Conservation (phyloP, 2,113 vertebrate species). For the Archilochus colubris region DNA sequence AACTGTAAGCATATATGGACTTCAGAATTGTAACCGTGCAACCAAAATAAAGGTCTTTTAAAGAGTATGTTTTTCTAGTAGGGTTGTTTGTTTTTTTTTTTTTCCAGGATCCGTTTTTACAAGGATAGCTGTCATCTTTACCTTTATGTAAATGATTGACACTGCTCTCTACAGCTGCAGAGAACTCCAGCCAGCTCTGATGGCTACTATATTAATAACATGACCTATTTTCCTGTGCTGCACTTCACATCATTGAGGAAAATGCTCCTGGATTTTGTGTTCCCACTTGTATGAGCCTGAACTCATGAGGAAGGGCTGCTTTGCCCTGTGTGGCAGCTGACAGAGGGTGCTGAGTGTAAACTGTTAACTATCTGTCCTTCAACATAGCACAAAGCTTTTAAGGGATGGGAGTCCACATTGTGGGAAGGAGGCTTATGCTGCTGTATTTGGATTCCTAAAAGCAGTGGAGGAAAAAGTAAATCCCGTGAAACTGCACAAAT, state of each 20-base stretch:
- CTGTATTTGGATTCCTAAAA: background rate
- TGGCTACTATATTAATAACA: background rate
- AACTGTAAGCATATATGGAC: slow-evolving; percentile 31
- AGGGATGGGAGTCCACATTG: background rate
- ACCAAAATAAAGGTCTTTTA: slow-evolving; percentile 76
- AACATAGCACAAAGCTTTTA: background rate
- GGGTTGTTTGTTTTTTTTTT: background rate
- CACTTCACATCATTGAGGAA: background rate
- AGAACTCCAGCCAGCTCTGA: background rate
- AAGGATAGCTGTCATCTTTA: background rate
- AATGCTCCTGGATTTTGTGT: background rate
- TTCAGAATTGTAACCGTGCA: slow-evolving; percentile 51
- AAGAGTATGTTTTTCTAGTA: background rate
- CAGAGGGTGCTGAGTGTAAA: background rate
- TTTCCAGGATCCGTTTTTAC: background rate
- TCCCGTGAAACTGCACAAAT: background rate
- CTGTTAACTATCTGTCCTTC: background rate
- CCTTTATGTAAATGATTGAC: background rate
- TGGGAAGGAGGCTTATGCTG: background rate
- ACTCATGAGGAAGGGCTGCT: background rate
- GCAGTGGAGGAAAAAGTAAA: background rate
- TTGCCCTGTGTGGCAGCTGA: background rate
- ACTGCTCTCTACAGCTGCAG: background rate
- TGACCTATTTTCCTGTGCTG: background rate
- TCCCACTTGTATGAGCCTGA: background rate